Conservation (phyloP, 2,113 vertebrate species). For the Sebastes schlegelii region DNA sequence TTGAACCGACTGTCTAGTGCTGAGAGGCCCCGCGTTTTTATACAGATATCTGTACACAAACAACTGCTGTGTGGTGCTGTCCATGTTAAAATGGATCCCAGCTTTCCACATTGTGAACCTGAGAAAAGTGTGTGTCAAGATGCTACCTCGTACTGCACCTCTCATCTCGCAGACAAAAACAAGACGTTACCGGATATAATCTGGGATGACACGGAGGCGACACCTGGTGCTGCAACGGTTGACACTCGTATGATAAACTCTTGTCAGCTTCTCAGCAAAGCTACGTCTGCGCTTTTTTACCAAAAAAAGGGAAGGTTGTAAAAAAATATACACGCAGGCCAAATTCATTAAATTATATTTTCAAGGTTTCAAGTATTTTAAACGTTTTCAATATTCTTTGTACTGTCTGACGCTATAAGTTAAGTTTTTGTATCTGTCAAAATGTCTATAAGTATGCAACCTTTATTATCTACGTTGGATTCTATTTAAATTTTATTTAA, state of each 20-base stretch:
- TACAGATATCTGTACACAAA: slow-evolving; percentile 19
- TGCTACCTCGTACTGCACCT: slow-evolving; percentile 73
- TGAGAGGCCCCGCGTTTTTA: slow-evolving; percentile 23
- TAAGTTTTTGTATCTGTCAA: slow-evolving; percentile 24
- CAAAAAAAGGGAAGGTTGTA: slow-evolving; percentile 77
- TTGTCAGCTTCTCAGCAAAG: slow-evolving; percentile 52
- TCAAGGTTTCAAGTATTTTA: slow-evolving; percentile 44
- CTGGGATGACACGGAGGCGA: slow-evolving; percentile 58
- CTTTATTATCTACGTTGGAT: slow-evolving; percentile 57
- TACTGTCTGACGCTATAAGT: slow-evolving; percentile 37
- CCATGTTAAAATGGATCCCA: neutral
- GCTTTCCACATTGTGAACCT: slow-evolving; percentile 30
- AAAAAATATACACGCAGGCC: slow-evolving; percentile 57
- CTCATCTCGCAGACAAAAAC: slow-evolving; percentile 44
- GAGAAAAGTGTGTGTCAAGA: slow-evolving; percentile 58
- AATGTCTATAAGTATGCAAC: slow-evolving; percentile 63
- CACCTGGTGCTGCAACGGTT: slow-evolving; percentile 60
- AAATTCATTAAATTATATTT: slow-evolving; percentile 61
- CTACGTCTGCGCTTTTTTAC: slow-evolving; percentile 63
- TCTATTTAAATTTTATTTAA: slow-evolving; percentile 75
- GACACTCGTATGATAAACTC: slow-evolving; percentile 47
- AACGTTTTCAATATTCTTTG: slow-evolving; percentile 50
- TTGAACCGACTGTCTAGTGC: slow-evolving; percentile 52
- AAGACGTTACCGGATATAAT: slow-evolving; percentile 24
- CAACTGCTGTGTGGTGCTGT: slow-evolving; percentile 51